These are phyloP conservation scores for Anguilla obscura DNA, from an alignment of 2,797 vertebrate species.

Conservation along the genomic window DNA sequence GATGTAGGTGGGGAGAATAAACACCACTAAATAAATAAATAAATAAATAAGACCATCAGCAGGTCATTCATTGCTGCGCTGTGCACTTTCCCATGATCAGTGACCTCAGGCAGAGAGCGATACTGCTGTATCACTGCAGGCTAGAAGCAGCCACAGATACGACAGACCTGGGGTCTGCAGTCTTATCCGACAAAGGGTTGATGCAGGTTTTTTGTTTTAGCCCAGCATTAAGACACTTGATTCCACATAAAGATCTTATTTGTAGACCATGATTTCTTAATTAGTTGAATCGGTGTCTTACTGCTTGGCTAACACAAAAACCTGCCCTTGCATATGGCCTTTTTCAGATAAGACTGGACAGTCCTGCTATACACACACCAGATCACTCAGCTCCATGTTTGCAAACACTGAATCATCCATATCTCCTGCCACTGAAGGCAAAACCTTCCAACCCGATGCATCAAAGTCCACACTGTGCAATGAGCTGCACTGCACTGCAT, in stretches of 20 bases:
- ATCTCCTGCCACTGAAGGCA: neutral
- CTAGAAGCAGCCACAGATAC: neutral
- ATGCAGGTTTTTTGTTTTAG: neutral
- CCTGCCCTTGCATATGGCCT: neutral
- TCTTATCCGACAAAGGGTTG: neutral
- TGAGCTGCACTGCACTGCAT: neutral
- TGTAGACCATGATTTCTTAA: neutral
- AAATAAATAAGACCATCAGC: neutral
- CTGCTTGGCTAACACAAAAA: neutral
- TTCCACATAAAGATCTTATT: no score
- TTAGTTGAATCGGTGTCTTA: neutral
- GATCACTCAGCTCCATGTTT: neutral
- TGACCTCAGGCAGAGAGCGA: neutral
- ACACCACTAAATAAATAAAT: conserved; percentile 23
- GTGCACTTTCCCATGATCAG: neutral
- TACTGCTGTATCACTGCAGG: neutral
- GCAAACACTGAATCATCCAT: neutral
- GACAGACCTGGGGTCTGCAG: neutral
- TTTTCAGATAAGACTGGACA: neutral
- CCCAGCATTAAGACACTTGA: no score
- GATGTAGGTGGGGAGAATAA: neutral
- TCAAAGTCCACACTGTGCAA: neutral
- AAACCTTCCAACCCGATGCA: neutral
- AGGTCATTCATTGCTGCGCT: neutral
- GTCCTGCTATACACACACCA: neutral